phyloP scores from a whole-genome alignment of 1,140 invertebrate species.

The Stenopsyche tienmushanensis region DNA sequence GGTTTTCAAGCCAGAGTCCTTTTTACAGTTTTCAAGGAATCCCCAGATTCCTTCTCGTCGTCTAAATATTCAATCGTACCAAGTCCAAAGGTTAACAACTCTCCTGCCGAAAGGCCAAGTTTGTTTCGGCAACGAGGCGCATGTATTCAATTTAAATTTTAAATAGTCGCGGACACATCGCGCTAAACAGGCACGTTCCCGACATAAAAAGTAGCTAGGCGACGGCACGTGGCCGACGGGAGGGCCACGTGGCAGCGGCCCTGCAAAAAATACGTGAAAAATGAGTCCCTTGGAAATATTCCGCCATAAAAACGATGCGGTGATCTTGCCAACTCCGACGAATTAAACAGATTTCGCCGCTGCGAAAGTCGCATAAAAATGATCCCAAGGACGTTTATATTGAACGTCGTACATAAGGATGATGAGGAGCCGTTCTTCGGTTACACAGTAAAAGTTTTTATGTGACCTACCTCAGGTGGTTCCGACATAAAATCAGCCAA shows the following conservation, averaged over 20 bases:
- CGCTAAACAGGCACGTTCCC: neutral
- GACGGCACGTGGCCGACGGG: no score
- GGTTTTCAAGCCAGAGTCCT: neutral
- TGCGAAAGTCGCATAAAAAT: neutral
- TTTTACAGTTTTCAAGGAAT: no score
- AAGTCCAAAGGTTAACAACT: neutral
- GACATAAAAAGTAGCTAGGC: neutral
- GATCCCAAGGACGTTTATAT: no score
- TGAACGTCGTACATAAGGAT: neutral
- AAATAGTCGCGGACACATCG: neutral
- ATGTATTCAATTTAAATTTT: neutral
- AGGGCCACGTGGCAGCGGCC: no score
- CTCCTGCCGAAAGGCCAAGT: neutral
- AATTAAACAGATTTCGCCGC: conserved; percentile 7
- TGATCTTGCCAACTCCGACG: neutral
- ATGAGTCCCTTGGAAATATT: no score
- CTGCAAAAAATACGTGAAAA: neutral
- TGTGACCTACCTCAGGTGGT: conserved; percentile 12
- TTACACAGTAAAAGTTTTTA: conserved; percentile 24
- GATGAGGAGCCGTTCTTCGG: conserved; percentile 6
- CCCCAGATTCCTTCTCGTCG: no score
- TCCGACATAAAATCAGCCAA: conserved; percentile 17
- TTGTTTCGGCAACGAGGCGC: neutral
- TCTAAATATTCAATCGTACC: neutral
- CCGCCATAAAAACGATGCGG: neutral